Base-by-base conservation (phyloP, 92 coral and sea anemone species). In the Isaurus tuberculatus region DNA sequence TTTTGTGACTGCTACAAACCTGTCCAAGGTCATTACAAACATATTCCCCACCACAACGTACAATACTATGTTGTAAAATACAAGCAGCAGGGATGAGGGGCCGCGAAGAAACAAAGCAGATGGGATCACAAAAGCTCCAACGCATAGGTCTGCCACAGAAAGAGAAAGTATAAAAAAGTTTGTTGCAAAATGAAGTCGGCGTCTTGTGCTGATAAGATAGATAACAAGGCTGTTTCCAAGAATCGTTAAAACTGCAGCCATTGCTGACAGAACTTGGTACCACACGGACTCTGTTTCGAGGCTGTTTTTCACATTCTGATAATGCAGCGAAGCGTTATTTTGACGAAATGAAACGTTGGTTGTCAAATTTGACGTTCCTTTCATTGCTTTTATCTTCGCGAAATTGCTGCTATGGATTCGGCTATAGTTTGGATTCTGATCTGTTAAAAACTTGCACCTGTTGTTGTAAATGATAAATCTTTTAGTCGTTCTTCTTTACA, bases 101-200 rank as follows among this genome's bases (percentile, higher is more conserved):
- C 95, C 90, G 2, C 43, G 44, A 7, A 86, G 8, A 42, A 43
- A 25, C 23, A 87, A 80, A 3, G 90, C 67, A 3, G 93, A 84
- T 8, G 98, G 95, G 6, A 93, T 94, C 26, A 94, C 74, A 28
- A 92, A 84, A 20, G 87, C 48, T 1, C 95, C 95, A 26, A 94
- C 95, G 23, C 88, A 73, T 37, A 90, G 73, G 71, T 94, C 98
- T 7, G 95, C 88, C 5, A 94, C 88, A 31, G 98, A 95, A 16
- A 94, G 72, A 2, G 98, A 94, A 13, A 94, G 83, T 2, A 94
- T 69, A 48, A 92, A 94, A 90, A 92, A 89, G 90, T 94, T 94
- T 14, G 89, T 85, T 26, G 80, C 78, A 23, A 87, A 72, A 26
- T 90, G 93, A 5, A 94, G 88, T 22, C 91, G 86, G 58, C 84